Conservation (phyloP, 2,113 vertebrate genomes). For the Nestor notabilis region DNA sequence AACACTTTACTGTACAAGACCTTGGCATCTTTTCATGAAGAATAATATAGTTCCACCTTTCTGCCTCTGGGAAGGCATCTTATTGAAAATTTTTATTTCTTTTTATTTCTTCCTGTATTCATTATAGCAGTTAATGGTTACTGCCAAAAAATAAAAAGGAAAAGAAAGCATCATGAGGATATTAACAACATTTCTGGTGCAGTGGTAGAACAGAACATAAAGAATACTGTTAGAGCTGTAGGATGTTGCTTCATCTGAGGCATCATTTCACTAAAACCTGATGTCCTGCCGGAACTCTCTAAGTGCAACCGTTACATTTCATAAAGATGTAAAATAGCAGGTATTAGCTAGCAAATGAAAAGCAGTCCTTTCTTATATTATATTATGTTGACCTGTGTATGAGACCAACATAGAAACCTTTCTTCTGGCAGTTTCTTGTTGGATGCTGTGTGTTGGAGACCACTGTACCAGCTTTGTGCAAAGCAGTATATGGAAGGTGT, state of each 20-base stretch:
- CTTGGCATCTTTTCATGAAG: background rate
- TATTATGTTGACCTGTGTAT: background rate
- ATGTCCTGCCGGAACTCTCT: background rate
- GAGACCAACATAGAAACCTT: background rate
- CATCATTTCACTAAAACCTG: background rate
- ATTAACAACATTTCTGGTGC: background rate
- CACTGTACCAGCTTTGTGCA: background rate
- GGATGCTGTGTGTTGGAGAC: background rate
- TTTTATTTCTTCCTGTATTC: background rate
- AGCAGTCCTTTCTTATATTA: background rate
- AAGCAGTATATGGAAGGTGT: background rate
- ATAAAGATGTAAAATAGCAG: background rate
- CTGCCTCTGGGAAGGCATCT: background rate
- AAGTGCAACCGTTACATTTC: accelerated
- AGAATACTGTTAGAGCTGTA: background rate
- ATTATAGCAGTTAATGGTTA: background rate
- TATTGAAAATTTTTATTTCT: background rate
- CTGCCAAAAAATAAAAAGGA: background rate
- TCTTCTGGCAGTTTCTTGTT: background rate
- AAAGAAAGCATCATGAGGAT: background rate
- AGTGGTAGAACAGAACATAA: background rate
- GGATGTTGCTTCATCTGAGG: background rate
- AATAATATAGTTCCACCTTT: background rate
- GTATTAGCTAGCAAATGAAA: background rate
- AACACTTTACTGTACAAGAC: background rate